Evolutionary conservation across 2,888 invertebrate species (phyloP).

Genomic region (Dorcus parallelipipedus): DNA sequence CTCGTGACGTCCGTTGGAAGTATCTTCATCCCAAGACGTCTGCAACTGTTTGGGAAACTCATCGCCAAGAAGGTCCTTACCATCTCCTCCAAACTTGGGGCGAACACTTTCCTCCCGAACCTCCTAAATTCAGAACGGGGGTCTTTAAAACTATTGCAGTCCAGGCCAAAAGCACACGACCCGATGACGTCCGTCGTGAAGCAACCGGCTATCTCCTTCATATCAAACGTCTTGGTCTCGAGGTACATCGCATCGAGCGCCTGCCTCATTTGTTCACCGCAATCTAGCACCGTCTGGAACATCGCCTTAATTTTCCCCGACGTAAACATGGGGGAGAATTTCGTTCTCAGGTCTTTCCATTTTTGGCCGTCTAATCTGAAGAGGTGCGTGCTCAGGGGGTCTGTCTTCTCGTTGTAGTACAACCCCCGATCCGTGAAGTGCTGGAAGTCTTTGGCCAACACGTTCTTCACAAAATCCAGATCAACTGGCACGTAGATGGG

Average conservation of each 20-base stretch:
- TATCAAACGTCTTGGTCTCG: not conserved
- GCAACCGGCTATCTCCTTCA: slow-evolving; percentile 2
- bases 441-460: slow-evolving; percentile 7
- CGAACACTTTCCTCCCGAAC: not conserved
- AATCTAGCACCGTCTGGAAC: slow-evolving; percentile 9
- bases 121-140: slow-evolving; percentile 3
- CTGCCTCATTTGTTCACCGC: not conserved
- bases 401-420: slow-evolving; percentile 27
- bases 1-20: slow-evolving; percentile 26
- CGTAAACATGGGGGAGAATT: slow-evolving; percentile 24
- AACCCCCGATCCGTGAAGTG: slow-evolving; percentile 4
- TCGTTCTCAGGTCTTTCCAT: slow-evolving; percentile 53
- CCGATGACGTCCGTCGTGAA: slow-evolving; percentile 9
- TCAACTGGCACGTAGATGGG: slow-evolving; percentile 6
- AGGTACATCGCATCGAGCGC: not conserved
- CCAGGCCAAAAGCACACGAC: slow-evolving; percentile 8
- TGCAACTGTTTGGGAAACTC: slow-evolving; percentile 21
- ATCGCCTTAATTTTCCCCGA: slow-evolving; percentile 19
- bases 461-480: not conserved
- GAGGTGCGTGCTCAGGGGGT: slow-evolving; percentile 56
- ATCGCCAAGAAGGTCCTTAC: slow-evolving; percentile 11
- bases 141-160: slow-evolving; percentile 5
- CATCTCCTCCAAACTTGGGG: not conserved
- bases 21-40: slow-evolving; percentile 18
- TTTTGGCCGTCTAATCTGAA: slow-evolving; percentile 53